A percentile compares a stretch with the other conserved stretches of the same genome.
Evolutionary conservation across 1,140 invertebrate species (phyloP).

Genomic region (Sycobia sp.): DNA sequence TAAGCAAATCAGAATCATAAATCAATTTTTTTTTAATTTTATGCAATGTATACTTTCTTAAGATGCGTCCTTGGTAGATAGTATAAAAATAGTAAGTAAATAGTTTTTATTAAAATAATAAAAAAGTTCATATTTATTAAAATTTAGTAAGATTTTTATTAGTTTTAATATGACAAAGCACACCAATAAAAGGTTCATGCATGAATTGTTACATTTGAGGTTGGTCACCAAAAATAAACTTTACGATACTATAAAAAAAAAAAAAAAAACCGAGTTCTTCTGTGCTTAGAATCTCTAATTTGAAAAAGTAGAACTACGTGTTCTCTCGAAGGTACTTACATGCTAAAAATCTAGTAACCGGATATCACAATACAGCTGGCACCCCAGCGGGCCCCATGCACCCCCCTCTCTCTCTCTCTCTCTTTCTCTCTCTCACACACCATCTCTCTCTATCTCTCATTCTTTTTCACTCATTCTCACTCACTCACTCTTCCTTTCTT

Average conservation of each 20-base stretch:
- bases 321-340: slow-evolving; percentile 36
- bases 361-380: slow-evolving; percentile 54
- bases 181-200: too few species aligned
- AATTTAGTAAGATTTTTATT: too few species aligned
- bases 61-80: too few species aligned
- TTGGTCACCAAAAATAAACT: too few species aligned
- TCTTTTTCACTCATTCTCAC: not conserved
- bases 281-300: slow-evolving; percentile 35
- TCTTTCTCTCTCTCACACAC: not conserved
- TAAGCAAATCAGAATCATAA: slow-evolving; percentile 12
- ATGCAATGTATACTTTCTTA: not conserved
- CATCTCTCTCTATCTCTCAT: slow-evolving; percentile 31
- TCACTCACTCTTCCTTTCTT: slow-evolving; percentile 25
- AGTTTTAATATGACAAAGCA: too few species aligned
- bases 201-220: too few species aligned
- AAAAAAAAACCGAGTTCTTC: slow-evolving; percentile 2
- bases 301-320: slow-evolving; percentile 4
- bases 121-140: too few species aligned
- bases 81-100: too few species aligned
- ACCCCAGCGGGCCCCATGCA: slow-evolving; percentile 27
- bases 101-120: too few species aligned
- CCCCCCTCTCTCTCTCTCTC: not conserved
- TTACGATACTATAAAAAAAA: slow-evolving; percentile 23
- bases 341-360: slow-evolving; percentile 46
- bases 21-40: slow-evolving; percentile 19